Base-by-base conservation (phyloP, 2,797 vertebrate species). In the Meriones psammophilus region DNA sequence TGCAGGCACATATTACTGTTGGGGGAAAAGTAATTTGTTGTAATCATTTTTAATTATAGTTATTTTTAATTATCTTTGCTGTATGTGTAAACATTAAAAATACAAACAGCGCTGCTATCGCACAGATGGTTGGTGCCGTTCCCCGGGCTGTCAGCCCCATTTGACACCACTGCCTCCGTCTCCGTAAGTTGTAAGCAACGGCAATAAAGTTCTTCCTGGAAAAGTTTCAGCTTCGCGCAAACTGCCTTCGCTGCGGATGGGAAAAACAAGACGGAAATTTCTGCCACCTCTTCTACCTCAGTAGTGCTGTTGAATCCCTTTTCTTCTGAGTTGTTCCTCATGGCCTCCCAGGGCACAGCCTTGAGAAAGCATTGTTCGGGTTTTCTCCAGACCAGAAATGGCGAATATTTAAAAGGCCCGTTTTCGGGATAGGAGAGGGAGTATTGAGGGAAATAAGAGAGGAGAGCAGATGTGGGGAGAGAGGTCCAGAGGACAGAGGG, bases 1-100 rank as follows among this genome's bases (percentile, higher is more conserved):
- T 98, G 97, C 96, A 98, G 95, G 84, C 98, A 97, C 96, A 97
- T 97, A 98, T 97, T 97, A 98, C 97, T 97, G 97, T 97, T 98
- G 98, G 98, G 97, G 97, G 98, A 98, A 98, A 98, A 98, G 98
- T 98, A 98, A 99, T 98, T 99, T 98, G 98, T 98, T 98, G 97
- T 98, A 98, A 99, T 99, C 98, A 98, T 98, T 99, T 98, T 98
- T 99, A 99, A 98, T 98, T 99, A 98, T 98, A 98, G 98, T 98
- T 99, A 98, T 99, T 98, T 98, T 98, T 99, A 99, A 99, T 99
- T 98, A 98, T 98, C 98, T 98, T 98, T 98, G 98, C 98, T 98
- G 98, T 98, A 98, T 98, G 98, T 98, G 98, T 98, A 98, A 99
- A 98, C 98, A 99, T 98, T 98, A 98, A 98, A 97, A 98, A 99